Evolutionary conservation across 2,888 invertebrate species (phyloP).

Genomic region (Drosophila maculinotata): DNA sequence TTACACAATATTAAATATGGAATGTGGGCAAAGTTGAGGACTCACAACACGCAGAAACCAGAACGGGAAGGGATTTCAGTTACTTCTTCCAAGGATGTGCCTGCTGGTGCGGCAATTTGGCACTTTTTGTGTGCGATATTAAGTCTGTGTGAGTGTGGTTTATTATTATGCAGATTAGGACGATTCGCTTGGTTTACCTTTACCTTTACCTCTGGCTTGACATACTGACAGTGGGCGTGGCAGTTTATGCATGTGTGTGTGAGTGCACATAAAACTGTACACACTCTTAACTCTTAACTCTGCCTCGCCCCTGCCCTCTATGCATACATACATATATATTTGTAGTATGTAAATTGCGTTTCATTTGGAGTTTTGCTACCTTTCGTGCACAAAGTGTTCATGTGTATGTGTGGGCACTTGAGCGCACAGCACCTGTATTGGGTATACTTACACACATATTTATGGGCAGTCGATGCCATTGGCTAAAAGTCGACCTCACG

Average conservation of each 20-base stretch:
- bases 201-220: constrained; percentile 52
- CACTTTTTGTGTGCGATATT: constrained; percentile 45
- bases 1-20: constrained; percentile 80
- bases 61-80: constrained; percentile 5
- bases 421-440: constrained; percentile 6
- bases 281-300: constrained; percentile 23
- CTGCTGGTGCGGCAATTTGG: constrained; percentile 51
- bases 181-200: constrained; percentile 65
- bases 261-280: constrained; percentile 62
- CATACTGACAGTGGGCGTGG: constrained; percentile 19
- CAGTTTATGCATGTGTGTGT: constrained; percentile 25
- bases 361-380: constrained; percentile 66
- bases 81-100: constrained; percentile 8
- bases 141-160: constrained; percentile 48
- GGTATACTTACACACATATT: constrained; percentile 22
- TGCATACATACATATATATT: constrained; percentile 7
- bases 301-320: background rate
- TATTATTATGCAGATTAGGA: constrained; percentile 80
- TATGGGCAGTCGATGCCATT: constrained; percentile 59
- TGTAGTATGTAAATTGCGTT: constrained; percentile 68
- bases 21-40: constrained; percentile 44
- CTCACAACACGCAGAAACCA: constrained; percentile 1
- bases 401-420: constrained; percentile 2
- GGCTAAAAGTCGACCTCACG: constrained; percentile 52
- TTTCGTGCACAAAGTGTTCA: constrained; percentile 35